A percentile compares a stretch with the other conserved stretches of the same genome.
These are phyloP conservation scores for Pygmarrhopalites habei DNA, from an alignment of 1,140 invertebrate genomes.

Conservation along the genomic window DNA sequence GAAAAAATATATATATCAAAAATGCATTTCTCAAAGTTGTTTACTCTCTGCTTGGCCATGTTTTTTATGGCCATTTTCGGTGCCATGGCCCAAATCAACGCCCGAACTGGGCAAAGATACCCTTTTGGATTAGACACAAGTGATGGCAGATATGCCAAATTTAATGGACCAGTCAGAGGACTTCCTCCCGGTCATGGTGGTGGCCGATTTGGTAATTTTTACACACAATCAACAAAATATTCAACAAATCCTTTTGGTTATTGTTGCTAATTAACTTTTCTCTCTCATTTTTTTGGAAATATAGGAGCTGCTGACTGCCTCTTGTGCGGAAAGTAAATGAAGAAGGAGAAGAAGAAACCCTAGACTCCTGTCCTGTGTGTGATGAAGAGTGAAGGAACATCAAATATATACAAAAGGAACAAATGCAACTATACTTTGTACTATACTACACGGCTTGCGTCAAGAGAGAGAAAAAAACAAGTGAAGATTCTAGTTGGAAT, in stretches of 20 bases:
- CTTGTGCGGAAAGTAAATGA: conserved; percentile 17
- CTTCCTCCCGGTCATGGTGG: conserved; percentile 31
- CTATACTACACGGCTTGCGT: too few species aligned
- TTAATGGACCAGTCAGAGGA: conserved; percentile 33
- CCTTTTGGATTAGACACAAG: conserved; percentile 28
- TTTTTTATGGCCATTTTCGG: conserved; percentile 1
- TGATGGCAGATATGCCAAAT: conserved; percentile 31
- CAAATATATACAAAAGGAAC: too few species aligned
- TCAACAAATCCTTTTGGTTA: background rate
- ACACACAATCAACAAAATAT: background rate
- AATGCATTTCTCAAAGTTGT: conserved; percentile 7
- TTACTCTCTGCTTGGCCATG: conserved; percentile 4
- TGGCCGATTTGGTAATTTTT: conserved; percentile 26
- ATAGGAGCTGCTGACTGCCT: conserved; percentile 34
- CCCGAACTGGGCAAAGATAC: conserved; percentile 11
- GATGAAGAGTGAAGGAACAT: too few species aligned
- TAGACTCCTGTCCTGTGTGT: too few species aligned
- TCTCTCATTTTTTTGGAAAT: background rate
- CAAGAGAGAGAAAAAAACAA: too few species aligned
- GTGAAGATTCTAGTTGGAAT: too few species aligned
- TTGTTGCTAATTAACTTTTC: conserved; percentile 4
- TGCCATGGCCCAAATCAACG: background rate
- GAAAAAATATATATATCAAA: background rate
- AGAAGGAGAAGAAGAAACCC: too few species aligned
- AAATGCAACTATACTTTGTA: too few species aligned